Evolutionary conservation across 2,888 invertebrate genomes (phyloP), one percentile per base, ranked within the genome.

Genomic region (Campoplex capitator): DNA sequence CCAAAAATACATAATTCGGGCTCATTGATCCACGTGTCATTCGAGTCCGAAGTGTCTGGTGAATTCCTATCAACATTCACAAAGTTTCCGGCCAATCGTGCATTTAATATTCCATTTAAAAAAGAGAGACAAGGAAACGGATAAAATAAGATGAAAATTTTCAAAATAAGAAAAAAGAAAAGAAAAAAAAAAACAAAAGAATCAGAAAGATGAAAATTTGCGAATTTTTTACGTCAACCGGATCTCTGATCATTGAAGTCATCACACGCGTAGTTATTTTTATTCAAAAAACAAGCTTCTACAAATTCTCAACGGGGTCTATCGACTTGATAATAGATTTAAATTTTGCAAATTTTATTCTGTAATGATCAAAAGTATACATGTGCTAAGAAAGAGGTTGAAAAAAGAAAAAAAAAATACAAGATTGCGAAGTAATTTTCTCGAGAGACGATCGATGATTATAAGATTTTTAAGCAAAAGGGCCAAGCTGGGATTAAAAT

Each of bases 231-330:
- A 48, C 42, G 79, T 38, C 3, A n/a, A 45, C 38, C 58, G 35
- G 75, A 80, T 76, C 23, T 80, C 42, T 42, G 73, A 80, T 70
- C 62, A 74, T 42, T 28, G 42, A 67, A 48, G 68, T 73, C 38
- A 51, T n/a, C 35, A 35, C 35, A 35, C 73, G 79, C 70, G 28
- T 71, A 68, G 86, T 80, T 13, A 78, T 86, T 86, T 86, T 77
- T 86, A 86, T 77, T 84, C 58, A 74, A 48, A 35, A 51, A 58
- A 71, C 58, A 71, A 85, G 78, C 86, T 83, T 84, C 79, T 77
- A 84, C 67, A 56, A 87, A 75, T 79, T 88, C 38, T 77, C 84
- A 87, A 79, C 77, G 87, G 70, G 81, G 84, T 84, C 80, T 86
- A 86, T 56, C 56, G 58, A 65, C 58, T 73, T 32, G 54, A 28